Percentiles rank a stretch among this genome's conserved stretches.
These are phyloP conservation scores for Rhinichthys osculus DNA, from an alignment of 2,797 vertebrate species.

Conservation along the genomic window DNA sequence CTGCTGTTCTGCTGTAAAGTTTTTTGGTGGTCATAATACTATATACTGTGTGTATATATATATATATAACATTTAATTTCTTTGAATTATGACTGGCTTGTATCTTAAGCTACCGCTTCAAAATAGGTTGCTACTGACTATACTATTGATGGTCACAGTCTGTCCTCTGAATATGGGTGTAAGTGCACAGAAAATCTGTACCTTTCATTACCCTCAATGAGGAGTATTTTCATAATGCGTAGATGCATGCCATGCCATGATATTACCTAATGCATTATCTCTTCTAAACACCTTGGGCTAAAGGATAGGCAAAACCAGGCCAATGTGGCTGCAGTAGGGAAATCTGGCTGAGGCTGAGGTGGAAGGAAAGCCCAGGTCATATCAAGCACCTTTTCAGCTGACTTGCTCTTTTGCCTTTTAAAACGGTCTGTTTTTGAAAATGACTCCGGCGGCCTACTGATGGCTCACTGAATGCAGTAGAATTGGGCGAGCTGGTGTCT, in stretches of 20 bases:
- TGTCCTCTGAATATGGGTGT: conserved; percentile 11
- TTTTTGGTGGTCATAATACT: too few relatives aligned
- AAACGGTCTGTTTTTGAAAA: conserved; percentile 56
- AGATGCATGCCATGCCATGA: conserved; percentile 19
- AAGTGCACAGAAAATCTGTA: not conserved
- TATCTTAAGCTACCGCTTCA: not conserved
- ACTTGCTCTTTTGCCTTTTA: conserved; percentile 41
- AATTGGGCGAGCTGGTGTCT: conserved; percentile 39
- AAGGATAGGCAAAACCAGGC: conserved; percentile 33
- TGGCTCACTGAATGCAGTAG: conserved; percentile 43
- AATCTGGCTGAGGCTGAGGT: conserved; percentile 41
- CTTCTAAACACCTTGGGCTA: conserved; percentile 55
- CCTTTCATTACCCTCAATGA: conserved; percentile 29
- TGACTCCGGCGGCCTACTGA: conserved; percentile 49
- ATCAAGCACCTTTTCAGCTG: conserved; percentile 45
- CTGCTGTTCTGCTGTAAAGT: too few relatives aligned
- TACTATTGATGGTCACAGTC: conserved; percentile 6
- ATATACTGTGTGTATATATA: too few relatives aligned
- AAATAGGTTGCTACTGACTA: not conserved
- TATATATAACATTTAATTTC: too few relatives aligned
- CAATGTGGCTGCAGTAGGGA: conserved; percentile 21
- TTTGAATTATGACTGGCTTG: too few relatives aligned
- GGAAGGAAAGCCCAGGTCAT: conserved; percentile 42
- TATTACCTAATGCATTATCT: conserved; percentile 53
- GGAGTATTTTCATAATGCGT: not conserved